Evolutionary conservation across 2,888 invertebrate genomes (phyloP), one percentile per base, ranked within the genome.

Genomic region (Parasteatoda lunata): DNA sequence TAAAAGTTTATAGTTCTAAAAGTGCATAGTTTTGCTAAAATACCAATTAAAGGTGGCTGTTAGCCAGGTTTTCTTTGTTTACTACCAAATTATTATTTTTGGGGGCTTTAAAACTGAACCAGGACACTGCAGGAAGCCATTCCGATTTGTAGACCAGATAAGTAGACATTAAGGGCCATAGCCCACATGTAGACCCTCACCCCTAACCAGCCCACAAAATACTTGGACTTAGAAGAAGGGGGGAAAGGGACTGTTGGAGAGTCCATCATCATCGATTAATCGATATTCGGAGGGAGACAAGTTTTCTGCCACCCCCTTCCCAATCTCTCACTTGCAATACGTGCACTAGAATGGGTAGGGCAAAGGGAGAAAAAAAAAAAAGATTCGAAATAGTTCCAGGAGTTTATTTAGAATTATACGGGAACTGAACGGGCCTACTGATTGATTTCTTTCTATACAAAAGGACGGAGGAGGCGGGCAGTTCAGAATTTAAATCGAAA

Each of bases 111-210:
- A 81, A 86, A 77, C 80, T 86, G 76, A 77, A 84, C 77, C 84
- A 79, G 73, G 78, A 73, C 78, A 68, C 78, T 84, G 85, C 48
- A 70, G 75, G 80, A 70, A 86, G 76, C 77, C 76, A 80, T 80
- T 86, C 80, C 85, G 85, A 86, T 86, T 86, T 86, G 85, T 71
- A 76, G 80, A 77, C 65, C 85, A 86, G 85, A 86, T 86, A 86
- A 86, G 76, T 76, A 76, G 13, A n/a, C 30, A 51, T n/a, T 7
- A 51, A 51, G 71, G 84, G 78, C 72, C 65, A 70, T 77, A 69
- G 30, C 51, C 66, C 66, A 64, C 66, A 45, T 49, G 30, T 49
- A 65, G n/a, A 54, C 70, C 80, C 64, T 64, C 65, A 68, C 54
- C 47, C 64, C 59, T n/a, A 30, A 52, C 52, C 30, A 9, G 52